A percentile compares a stretch with the other conserved stretches of the same genome.
phyloP scores from a whole-genome alignment of 2,113 vertebrate genomes.

The Pollachius pollachius region DNA sequence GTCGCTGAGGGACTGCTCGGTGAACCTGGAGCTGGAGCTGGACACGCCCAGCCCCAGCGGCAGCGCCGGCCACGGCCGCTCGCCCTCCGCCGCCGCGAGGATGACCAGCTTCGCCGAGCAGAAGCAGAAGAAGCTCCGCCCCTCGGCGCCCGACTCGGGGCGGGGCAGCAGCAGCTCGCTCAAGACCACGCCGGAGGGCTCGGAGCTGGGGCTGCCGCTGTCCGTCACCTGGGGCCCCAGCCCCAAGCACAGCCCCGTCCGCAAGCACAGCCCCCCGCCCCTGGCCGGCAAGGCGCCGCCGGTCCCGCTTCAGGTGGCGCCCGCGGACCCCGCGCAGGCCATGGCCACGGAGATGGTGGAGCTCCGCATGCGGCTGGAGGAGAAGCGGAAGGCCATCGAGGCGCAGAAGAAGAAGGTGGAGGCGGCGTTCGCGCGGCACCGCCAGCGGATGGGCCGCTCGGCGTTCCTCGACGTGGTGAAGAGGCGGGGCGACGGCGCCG shows the following conservation, averaged over 20 bases:
- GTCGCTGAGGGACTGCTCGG: slow-evolving; percentile 91
- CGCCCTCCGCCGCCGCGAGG: slow-evolving; percentile 82
- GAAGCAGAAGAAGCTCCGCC: slow-evolving; percentile 86
- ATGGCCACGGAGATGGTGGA: slow-evolving; percentile 96
- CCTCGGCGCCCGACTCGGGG: slow-evolving; percentile 80
- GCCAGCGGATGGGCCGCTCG: slow-evolving; percentile 94
- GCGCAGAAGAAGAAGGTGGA: slow-evolving; percentile 98
- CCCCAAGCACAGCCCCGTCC: slow-evolving; percentile 79
- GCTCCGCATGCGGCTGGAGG: slow-evolving; percentile 92
- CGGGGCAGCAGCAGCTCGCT: slow-evolving; percentile 80
- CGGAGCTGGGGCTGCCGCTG: slow-evolving; percentile 86
- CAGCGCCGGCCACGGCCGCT: slow-evolving; percentile 81
- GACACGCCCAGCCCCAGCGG: slow-evolving; percentile 88
- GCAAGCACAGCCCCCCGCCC: slow-evolving; percentile 53
- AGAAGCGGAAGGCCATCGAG: slow-evolving; percentile 95
- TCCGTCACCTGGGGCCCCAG: slow-evolving; percentile 88
- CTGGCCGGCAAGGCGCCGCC: slow-evolving; percentile 23
- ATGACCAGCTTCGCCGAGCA: slow-evolving; percentile 98
- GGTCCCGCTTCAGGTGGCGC: slow-evolving; percentile 48
- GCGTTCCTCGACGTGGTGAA: slow-evolving; percentile 94
- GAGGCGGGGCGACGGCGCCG: slow-evolving; percentile 85
- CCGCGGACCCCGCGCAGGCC: slow-evolving; percentile 87
- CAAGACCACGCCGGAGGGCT: slow-evolving; percentile 92
- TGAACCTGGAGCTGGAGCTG: slow-evolving; percentile 92
- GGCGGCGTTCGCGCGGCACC: slow-evolving; percentile 89